A percentile compares a stretch with the other conserved stretches of the same genome.
Conservation (phyloP, 2,888 invertebrate species). For the Ceratothoa steindachneri region DNA sequence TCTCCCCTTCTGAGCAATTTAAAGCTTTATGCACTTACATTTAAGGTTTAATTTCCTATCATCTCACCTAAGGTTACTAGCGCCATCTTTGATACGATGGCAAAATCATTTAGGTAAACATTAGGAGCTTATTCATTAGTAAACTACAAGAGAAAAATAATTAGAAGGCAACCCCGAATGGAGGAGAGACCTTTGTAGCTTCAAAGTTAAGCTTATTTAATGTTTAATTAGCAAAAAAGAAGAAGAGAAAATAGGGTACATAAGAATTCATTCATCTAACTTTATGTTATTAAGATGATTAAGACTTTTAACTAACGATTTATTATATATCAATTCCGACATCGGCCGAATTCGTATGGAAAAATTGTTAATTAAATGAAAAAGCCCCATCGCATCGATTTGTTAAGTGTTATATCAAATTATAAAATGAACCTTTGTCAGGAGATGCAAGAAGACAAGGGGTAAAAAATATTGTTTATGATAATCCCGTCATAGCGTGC, state of each 20-base stretch:
- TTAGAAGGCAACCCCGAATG: neutral
- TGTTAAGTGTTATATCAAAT: too few relatives aligned
- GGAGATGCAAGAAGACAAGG: too few relatives aligned
- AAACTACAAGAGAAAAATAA: constrained; percentile 15
- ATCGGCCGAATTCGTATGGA: too few relatives aligned
- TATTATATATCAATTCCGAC: neutral
- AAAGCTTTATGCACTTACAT: neutral
- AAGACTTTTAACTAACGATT: neutral
- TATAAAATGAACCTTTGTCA: too few relatives aligned
- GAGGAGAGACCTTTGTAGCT: neutral
- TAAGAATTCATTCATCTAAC: neutral
- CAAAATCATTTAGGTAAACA: constrained; percentile 15
- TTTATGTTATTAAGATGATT: neutral
- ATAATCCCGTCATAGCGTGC: too few relatives aligned
- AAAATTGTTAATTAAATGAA: too few relatives aligned
- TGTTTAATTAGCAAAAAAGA: neutral
- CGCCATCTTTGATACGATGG: constrained; percentile 13
- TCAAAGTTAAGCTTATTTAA: constrained; percentile 1
- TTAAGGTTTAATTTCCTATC: neutral
- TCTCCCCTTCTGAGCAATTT: neutral
- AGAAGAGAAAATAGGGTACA: neutral
- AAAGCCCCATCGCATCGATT: too few relatives aligned
- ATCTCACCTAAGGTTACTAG: constrained; percentile 1
- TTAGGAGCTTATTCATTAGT: constrained; percentile 13
- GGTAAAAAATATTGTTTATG: too few relatives aligned